A percentile compares a stretch with the other conserved stretches of the same genome.
Conservation (phyloP, 2,797 vertebrate genomes). For the Paratrypauchen microcephalus region DNA sequence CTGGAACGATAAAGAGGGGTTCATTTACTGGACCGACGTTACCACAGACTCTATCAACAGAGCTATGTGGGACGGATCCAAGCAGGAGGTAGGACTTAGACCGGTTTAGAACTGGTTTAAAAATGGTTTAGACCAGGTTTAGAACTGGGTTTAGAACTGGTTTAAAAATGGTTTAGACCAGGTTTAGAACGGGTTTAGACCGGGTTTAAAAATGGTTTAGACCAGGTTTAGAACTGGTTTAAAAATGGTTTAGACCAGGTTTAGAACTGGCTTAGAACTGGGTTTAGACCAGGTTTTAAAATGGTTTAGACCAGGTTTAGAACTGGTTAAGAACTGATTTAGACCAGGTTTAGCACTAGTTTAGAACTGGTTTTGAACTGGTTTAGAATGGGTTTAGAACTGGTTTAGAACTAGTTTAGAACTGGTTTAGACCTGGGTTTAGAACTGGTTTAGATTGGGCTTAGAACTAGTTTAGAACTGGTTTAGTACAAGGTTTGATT, state of each 20-base stretch:
- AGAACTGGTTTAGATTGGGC: not conserved
- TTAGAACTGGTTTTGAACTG: no score
- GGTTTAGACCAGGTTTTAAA: not conserved
- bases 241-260: not conserved
- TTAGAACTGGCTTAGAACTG: not conserved
- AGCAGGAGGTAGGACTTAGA: constrained; percentile 84
- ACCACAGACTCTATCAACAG: constrained; percentile 97
- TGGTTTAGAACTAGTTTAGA: no score
- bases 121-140: no score
- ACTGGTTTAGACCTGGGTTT: no score
- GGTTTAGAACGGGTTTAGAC: not conserved
- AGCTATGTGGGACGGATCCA: constrained; percentile 93
- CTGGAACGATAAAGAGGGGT: constrained; percentile 91
- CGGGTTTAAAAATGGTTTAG: not conserved
- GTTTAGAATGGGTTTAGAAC: no score
- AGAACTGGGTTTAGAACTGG: not conserved
- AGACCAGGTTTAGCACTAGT: no score
- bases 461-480: no score
- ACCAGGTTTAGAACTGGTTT: no score
- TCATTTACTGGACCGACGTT: constrained; percentile 98
- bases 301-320: no score
- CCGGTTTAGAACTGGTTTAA: not conserved
- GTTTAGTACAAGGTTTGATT: no score
- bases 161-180: no score
- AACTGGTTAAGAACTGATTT: not conserved